Base-by-base conservation (phyloP, 2,888 invertebrate genomes). In the Campoplex capitator region DNA sequence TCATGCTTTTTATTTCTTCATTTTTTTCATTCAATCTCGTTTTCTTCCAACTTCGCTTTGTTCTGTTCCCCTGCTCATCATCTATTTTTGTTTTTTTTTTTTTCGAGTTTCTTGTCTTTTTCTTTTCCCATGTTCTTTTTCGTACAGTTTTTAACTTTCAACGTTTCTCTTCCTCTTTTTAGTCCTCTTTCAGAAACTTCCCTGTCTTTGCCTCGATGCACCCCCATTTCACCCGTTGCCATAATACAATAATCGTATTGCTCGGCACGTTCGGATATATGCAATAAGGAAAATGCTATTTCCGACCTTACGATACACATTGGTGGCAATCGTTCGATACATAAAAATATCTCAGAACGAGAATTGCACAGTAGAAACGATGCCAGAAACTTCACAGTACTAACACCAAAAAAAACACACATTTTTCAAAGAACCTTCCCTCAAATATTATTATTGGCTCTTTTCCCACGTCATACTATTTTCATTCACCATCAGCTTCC, bases 241-340 rank as follows among this genome's bases (percentile, higher is more conserved):
- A 84, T 91, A 91, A 91, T 91, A 89, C 90, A 89, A 91, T 91
- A 90, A 91, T 92, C 90, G 71, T 86, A 88, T 89, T 92, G 91
- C 91, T 48, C 88, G 84, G 90, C 92, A 93, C 92, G 92, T 92
- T 90, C 73, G 77, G 71, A 83, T 83, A 86, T 86, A 87, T 86
- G 89, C 90, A 91, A 91, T 91, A 91, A 92, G 90, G 91, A 88
- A 91, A 92, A 92, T 87, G 88, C 83, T 86, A 90, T 91, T 87
- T 56, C 81, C 62, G 83, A 84, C 87, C 79, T 87, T 88, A 86
- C 80, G 45, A 56, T 75, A 84, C 35, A 68, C 75, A 45, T 67
- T 65, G 54, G 67, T 28, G 4, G 83, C 58, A 62, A 83, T 75
- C 48, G 70, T 83, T 71, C 76, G 58, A 81, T 65, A 73, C 65